Base-by-base conservation (phyloP, 2,888 invertebrate species). In the Phlogophora meticulosa region DNA sequence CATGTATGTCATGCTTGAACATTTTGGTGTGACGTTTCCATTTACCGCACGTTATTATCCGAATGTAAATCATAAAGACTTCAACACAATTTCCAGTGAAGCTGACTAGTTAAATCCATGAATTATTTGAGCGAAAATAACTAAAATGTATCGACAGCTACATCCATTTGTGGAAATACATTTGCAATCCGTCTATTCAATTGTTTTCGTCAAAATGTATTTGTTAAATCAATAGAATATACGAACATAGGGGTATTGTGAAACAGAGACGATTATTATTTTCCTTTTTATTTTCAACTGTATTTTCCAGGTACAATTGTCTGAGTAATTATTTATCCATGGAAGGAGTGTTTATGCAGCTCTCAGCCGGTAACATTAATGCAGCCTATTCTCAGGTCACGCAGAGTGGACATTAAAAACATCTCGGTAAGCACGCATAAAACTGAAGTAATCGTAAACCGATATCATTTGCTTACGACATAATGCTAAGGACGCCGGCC, bases 381-480 rank as follows among this genome's bases (percentile, higher is more conserved):
- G 40, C 17, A 46, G 22, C 40, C 9, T 40, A n/a, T 49, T 45
- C 22, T 36, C 4, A 36, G 48, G 49, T 13, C 11, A 32, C 42
- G 38, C 22, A 2, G 42, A 51, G 11, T 32, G 48, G 53, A 36
- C 38, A 56, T 76, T 72, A 76, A 61, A 67, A 66, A 68, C 62
- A 64, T 55, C 13, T 52, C 57, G 45, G 61, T 55, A 57, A 61
- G 56, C 62, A 59, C 4, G 57, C 63, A 48, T 78, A 68, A 75
- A 72, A 72, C 24, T 65, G 28, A 75, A 78, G 65, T 65, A 64
- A 78, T 78, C 75, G 67, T 78, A 78, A 78, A 75, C 45, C 49
- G 64, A 75, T 78, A 70, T 67, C 64, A 71, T 71, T 77, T 61
- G 61, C 64, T 65, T 64, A 51, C n/a, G n/a, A n/a, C 72, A 64